These are phyloP conservation scores for Sycophila sp. DNA, from an alignment of 1,140 invertebrate genomes.

Conservation along the genomic window DNA sequence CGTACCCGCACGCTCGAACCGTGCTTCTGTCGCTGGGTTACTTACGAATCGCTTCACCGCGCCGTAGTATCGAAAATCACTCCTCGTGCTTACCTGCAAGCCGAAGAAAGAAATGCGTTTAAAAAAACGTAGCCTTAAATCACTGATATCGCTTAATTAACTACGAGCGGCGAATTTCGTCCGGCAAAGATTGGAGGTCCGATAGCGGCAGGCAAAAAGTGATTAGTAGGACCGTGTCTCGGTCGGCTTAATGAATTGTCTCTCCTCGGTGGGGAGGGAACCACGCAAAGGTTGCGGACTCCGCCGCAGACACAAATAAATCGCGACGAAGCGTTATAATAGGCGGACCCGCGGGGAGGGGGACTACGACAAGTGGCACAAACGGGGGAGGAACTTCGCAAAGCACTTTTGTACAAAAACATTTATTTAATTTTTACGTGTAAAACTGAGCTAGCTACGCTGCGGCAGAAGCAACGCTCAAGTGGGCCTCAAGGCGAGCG, in stretches of 20 bases:
- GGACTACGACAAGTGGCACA: slow-evolving; percentile 26
- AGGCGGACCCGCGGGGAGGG: too few species aligned
- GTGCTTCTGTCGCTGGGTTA: too few species aligned
- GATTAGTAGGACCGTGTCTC: slow-evolving; percentile 11
- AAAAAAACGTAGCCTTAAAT: not conserved
- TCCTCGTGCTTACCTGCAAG: slow-evolving; percentile 25
- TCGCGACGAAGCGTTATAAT: slow-evolving; percentile 67
- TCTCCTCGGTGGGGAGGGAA: slow-evolving; percentile 37
- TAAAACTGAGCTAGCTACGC: too few species aligned
- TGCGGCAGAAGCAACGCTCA: too few species aligned
- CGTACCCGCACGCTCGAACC: too few species aligned
- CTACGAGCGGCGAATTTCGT: not conserved
- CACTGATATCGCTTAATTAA: slow-evolving; percentile 29
- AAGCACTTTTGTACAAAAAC: not conserved
- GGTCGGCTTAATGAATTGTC: slow-evolving; percentile 18
- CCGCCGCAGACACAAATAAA: slow-evolving; percentile 65
- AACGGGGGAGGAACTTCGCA: slow-evolving; percentile 42
- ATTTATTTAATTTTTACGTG: not conserved
- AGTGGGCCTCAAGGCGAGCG: slow-evolving; percentile 64
- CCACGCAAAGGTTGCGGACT: slow-evolving; percentile 35
- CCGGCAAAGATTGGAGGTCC: too few species aligned
- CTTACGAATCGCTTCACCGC: too few species aligned
- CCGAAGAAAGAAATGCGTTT: slow-evolving; percentile 6
- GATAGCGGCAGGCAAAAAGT: slow-evolving; percentile 29
- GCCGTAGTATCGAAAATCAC: not conserved